Base-by-base conservation (phyloP, 2,113 vertebrate genomes). In the Chroicocephalus ridibundus region DNA sequence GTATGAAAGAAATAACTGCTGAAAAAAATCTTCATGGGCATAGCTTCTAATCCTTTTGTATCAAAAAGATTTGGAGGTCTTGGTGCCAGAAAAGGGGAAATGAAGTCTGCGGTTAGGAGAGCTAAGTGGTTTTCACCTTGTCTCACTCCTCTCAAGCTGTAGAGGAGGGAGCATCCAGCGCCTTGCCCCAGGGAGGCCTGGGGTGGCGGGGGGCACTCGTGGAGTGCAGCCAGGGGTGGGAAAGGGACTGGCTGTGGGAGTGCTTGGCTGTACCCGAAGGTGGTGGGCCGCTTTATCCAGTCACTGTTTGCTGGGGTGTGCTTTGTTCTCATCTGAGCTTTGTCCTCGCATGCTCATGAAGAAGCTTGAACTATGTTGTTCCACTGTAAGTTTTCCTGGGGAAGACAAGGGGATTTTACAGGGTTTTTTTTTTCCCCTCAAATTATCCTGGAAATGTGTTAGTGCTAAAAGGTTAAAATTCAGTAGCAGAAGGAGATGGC, bases 151-250 rank as follows among this genome's bases (percentile, higher is more conserved):
- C 47, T 49, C 25, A 17, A 42, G 8, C 19, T 25, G 54, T 20
- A 25, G 80, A 83, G 54, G 32, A 31, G 54, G 46, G 12, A 38
- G 17, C 1, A 1, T 15, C 61, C 46, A 52, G 54, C 1, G 2
- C 87, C 46, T 68, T 38, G 46, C 46, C 19, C 24, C 5, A 46
- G 18, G 40, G 14, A 38, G 18, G n/a, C 6, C 38, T 0, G 9
- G 18, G 49, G 15, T 27, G 26, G 7, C 1, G 0, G 32, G 40
- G 36, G 44, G 26, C 38, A 19, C 62, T 20, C 0, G 0, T 9
- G 11, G 34, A 9, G 27, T 29, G 38, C 18, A 46, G 78, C 14
- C 26, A 5, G n/a, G 26, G 27, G 18, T 40, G 13, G 79, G 47
- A 54, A 21, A 54, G 55, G 40, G 51, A 14, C 36, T 51, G 68